Evolutionary conservation across 2,888 invertebrate genomes (phyloP), one percentile per base, ranked within the genome.

Genomic region (Pristionchus maxplancki): DNA sequence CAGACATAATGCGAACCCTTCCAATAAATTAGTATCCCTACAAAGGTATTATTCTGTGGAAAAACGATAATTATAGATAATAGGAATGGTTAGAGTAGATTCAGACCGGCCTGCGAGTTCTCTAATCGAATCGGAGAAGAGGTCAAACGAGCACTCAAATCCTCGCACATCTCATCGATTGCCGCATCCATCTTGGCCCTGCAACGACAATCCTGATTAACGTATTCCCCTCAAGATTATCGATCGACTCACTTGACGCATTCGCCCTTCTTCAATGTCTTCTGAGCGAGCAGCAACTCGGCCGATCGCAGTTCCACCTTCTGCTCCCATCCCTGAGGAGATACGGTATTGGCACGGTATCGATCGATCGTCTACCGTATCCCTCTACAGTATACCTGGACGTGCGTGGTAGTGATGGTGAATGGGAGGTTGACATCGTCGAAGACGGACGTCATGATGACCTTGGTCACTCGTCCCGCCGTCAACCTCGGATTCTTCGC

Each of bases 241-340:
- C 62, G 40, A 85, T 85, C n/a, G 24, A 48, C 86, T 71, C 48
- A 87, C 86, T 88, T 88, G 78, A 81, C 88, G 44, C 88, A 88
- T 6, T 88, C 88, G 37, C 88, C 88, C 62, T 88, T 88, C 53
- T 78, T 88, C n/a, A 88, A 78, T n/a, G 34, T 53, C 50, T 64
- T 78, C n/a, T 28, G 9, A 13, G 58, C 62, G 5, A 88, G 88
- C 1, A 81, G n/a, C 40, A 88, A 37, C 13, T 81, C 88, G 24
- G 58, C 88, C 31, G 88, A 53, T 78, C 78, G 37, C 3, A 88
- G 37, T 20, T 78, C 78, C 50, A 88, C 88, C 6, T 31, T 24
- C 31, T 88, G 88, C 24, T 88, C 58, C 88, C 88, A 88, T 37
- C 88, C 88, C 81, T 87, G 44, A 50, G 1, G 24, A 2, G 53